A percentile compares a stretch with the other conserved stretches of the same genome.
Evolutionary conservation across 2,888 invertebrate species (phyloP).

Genomic region (Miltochrista miniata): DNA sequence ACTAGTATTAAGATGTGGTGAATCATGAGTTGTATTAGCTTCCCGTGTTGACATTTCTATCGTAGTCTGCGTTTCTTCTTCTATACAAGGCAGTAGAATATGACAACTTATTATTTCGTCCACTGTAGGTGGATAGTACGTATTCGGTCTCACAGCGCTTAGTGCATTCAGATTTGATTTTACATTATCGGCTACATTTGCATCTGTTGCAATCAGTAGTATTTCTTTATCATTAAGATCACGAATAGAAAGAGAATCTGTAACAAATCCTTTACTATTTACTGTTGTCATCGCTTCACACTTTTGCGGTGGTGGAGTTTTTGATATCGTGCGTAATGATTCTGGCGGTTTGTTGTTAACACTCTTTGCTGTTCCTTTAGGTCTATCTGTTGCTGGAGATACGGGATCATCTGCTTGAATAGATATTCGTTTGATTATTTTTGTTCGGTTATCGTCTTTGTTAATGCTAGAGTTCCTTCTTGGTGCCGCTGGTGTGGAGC

Average conservation of each 20-base stretch:
- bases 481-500: neutral
- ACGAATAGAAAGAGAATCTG: slow-evolving; percentile 12
- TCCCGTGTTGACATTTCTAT: slow-evolving; percentile 2
- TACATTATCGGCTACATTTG: slow-evolving; percentile 26
- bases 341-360: neutral
- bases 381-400: neutral
- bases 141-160: slow-evolving; percentile 18
- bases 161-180: slow-evolving; percentile 24
- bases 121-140: neutral
- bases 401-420: neutral
- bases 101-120: slow-evolving; percentile 1
- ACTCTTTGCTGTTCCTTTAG: neutral
- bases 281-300: neutral
- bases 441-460: neutral
- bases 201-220: slow-evolving; percentile 13
- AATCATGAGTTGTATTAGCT: neutral
- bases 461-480: neutral
- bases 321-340: slow-evolving; percentile 1
- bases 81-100: neutral
- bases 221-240: slow-evolving; percentile 30
- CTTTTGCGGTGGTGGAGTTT: neutral
- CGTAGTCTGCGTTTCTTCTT: slow-evolving; percentile 15
- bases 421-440: slow-evolving; percentile 1
- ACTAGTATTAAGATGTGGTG: neutral
- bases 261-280: slow-evolving; percentile 9